These are phyloP conservation scores for Zelleria hepariella DNA, from an alignment of 2,888 invertebrate species.

Conservation along the genomic window DNA sequence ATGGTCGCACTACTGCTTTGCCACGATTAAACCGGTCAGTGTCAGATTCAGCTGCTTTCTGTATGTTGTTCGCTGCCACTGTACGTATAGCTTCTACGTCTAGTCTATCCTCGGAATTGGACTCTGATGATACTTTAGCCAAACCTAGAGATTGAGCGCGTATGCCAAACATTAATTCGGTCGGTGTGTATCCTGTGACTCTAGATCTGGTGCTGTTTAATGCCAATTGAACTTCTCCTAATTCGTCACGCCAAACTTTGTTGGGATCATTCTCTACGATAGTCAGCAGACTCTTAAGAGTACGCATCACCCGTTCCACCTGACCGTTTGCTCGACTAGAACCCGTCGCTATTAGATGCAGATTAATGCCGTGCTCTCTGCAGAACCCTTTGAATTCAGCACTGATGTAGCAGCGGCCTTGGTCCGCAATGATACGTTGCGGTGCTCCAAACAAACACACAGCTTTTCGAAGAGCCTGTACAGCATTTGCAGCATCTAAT, in stretches of 20 bases:
- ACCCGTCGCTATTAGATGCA: conserved; percentile 23
- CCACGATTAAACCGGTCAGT: neutral
- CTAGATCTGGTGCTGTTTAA: neutral
- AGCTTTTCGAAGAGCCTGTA: conserved; percentile 8
- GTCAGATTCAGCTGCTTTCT: neutral
- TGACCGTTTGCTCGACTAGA: conserved; percentile 22
- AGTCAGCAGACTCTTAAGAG: neutral
- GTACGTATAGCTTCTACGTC: neutral
- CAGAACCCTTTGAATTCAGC: conserved; percentile 14
- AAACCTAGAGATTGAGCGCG: neutral
- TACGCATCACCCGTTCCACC: conserved; percentile 20
- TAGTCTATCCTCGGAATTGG: neutral
- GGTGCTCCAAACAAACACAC: conserved; percentile 15
- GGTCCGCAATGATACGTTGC: conserved; percentile 14
- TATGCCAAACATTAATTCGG: neutral
- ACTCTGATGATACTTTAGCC: neutral
- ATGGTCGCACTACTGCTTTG: neutral
- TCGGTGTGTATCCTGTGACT: neutral
- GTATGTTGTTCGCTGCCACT: neutral
- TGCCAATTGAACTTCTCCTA: neutral
- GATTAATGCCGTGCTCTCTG: conserved; percentile 12
- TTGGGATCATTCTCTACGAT: neutral
- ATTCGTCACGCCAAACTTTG: neutral
- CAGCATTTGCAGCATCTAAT: conserved; percentile 16
- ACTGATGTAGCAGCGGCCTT: conserved; percentile 13